Evolutionary conservation across 1,140 invertebrate species (phyloP), one percentile per base, ranked within the genome.

Genomic region (Brachionus sp.): DNA sequence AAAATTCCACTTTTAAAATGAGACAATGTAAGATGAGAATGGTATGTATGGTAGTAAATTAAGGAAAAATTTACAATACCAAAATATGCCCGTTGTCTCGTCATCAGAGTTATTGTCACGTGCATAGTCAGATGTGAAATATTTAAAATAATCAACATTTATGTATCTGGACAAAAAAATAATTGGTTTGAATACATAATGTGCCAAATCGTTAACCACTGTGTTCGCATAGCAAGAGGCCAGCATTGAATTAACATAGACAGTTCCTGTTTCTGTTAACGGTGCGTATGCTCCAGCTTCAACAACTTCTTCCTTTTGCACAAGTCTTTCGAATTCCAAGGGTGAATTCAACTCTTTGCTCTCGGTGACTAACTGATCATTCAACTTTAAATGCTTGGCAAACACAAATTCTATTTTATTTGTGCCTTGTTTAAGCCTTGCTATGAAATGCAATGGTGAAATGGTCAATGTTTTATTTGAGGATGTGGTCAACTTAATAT

Each of bases 191-290:
- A 80, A 62, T 23, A 80, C 3, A 62, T 62, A 62, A 80, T 80
- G 62, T 5, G 50, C 77, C 33, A 80, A 62, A 5, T 80, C 77
- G 50, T 80, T 57, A 7, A 44, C 57, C 0, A 80, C 37, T 13
- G 77, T 62, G 37, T 80, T 80, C 3, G 96, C 96, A 89, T 98
- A 98, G 88, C 96, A 98, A 0, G 96, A 98, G 1, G 94, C 94
- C 1, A 95, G 91, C 2, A 97, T 92, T 83, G 93, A 93, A 88
- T 98, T 93, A 1, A 98, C 94, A 25, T 98, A 90, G 9, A 98
- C 89, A 25, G 93, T 97, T 0, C 97, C 97, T 5, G 92, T 91
- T 19, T 88, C 88, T 0, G 97, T 98, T 10, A 98, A 90, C 0
- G 97, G 97, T 1, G 96, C 96, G 86, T 91, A 96, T 1, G 96